These are phyloP conservation scores for Nesoenas mayeri DNA, from an alignment of 2,113 vertebrate species.

Conservation along the genomic window DNA sequence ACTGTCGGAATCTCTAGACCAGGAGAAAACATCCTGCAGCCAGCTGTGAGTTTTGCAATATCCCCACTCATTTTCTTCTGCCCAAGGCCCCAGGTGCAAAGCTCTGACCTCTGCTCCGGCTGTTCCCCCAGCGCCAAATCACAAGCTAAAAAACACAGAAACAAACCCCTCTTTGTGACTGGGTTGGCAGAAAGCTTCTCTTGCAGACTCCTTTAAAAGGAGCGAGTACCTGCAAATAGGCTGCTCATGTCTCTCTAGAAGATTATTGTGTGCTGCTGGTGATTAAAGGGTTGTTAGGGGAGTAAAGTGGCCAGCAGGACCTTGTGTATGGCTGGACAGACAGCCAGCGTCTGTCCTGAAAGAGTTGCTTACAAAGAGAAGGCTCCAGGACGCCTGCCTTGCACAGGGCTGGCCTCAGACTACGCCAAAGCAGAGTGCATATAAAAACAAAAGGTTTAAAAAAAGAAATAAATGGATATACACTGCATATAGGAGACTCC, in stretches of 20 bases:
- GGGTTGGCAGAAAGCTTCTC: background rate
- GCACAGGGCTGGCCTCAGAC: background rate
- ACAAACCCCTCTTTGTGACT: slow-evolving; percentile 48
- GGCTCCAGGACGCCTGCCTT: background rate
- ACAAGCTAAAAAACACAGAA: background rate
- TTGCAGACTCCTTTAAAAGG: background rate
- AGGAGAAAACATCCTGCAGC: background rate
- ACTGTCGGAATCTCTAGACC: background rate
- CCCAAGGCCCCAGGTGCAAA: background rate
- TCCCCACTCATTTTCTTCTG: background rate
- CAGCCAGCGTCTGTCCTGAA: slow-evolving; percentile 24
- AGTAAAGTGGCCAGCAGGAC: background rate
- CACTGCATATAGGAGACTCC: slow-evolving; percentile 21
- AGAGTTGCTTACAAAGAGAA: background rate
- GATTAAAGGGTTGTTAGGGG: background rate
- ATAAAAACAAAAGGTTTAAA: background rate
- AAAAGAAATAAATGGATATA: background rate
- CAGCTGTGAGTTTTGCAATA: background rate
- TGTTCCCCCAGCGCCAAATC: background rate
- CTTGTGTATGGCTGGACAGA: background rate
- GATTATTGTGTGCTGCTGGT: background rate
- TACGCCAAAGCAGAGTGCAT: slow-evolving; percentile 23
- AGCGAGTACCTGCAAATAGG: slow-evolving; percentile 1
- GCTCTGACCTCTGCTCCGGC: background rate
- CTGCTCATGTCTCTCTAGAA: background rate